Base-by-base conservation (phyloP, 2,797 vertebrate genomes). In the Helarctos malayanus region DNA sequence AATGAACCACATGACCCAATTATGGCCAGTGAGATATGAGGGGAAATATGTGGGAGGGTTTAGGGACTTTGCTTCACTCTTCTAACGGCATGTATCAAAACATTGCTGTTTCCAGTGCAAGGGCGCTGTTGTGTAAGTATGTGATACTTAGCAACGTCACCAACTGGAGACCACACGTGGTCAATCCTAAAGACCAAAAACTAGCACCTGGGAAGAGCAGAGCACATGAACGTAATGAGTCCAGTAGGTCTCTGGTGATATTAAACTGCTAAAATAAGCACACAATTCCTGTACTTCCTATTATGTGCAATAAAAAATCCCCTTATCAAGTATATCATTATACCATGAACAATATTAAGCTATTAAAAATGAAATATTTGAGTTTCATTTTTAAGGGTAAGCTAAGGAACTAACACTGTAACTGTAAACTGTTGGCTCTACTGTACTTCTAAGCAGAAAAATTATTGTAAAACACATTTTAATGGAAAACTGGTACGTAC, bases 381-480 rank as follows among this genome's bases (percentile, higher is more conserved):
- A 76, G 59, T 56, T 47, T 76, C 15, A 65, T 41, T 65, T 63
- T 38, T 76, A 49, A 29, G 49, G 52, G 1, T 56, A 68, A 38
- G 68, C 18, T 79, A 93, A 86, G 47, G 35, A 94, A 94, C 15
- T 54, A 92, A 94, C 15, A 73, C 29, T 84, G 19, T 32, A 89
- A 79, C 35, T 83, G 21, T 56, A 65, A 94, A 65, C 54, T 61
- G 13, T n/a, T 54, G 32, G 47, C 12, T 76, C 47, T 49, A 87
- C 19, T 63, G 21, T 84, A 69, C 38, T 71, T 92, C 88, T 69
- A 83, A 79, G 45, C 2, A 61, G 59, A 32, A 92, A 79, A 75
- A 56, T 38, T n/a, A 93, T 19, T 63, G 73, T 65, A 56, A 90
- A 56, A 59, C 85, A 69, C 80, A 75, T 83, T 90, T 76, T 78